Percentiles rank a stretch among this genome's conserved stretches.
phyloP scores from a whole-genome alignment of 2,888 invertebrate genomes.

The Tyria jacobaeae region DNA sequence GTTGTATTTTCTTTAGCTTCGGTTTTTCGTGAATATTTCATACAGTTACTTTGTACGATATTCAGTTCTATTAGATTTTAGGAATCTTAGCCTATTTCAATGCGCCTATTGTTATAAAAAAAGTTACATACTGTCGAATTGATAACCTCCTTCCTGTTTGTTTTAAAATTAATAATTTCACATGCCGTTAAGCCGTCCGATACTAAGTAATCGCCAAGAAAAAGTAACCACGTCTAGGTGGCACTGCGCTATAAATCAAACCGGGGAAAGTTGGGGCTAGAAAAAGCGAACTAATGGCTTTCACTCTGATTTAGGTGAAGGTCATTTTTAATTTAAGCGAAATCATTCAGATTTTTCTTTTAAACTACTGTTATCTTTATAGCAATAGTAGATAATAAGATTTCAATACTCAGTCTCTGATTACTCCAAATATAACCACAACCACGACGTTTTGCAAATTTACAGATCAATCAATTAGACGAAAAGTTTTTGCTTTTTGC shows the following conservation, averaged over 20 bases:
- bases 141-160: too few relatives aligned
- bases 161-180: too few relatives aligned
- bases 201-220: too few relatives aligned
- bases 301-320: constrained; percentile 41
- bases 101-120: too few relatives aligned
- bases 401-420: too few relatives aligned
- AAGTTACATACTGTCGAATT: too few relatives aligned
- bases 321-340: constrained; percentile 38
- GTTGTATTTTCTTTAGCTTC: not conserved
- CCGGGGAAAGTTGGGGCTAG: constrained; percentile 35
- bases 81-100: too few relatives aligned
- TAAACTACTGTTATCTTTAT: not conserved
- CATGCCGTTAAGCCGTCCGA: too few relatives aligned
- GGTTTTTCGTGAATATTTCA: not conserved
- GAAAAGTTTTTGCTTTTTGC: too few relatives aligned
- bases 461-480: not conserved
- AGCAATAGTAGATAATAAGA: too few relatives aligned
- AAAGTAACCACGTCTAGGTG: constrained; percentile 31
- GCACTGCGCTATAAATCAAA: constrained; percentile 45
- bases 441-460: not conserved
- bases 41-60: too few relatives aligned
- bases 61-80: too few relatives aligned
- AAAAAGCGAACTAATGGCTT: constrained; percentile 47
- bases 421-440: not conserved
- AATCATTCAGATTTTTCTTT: constrained; percentile 13